Conservation (phyloP, 1,140 invertebrate species). For the Drosophila sp. region DNA sequence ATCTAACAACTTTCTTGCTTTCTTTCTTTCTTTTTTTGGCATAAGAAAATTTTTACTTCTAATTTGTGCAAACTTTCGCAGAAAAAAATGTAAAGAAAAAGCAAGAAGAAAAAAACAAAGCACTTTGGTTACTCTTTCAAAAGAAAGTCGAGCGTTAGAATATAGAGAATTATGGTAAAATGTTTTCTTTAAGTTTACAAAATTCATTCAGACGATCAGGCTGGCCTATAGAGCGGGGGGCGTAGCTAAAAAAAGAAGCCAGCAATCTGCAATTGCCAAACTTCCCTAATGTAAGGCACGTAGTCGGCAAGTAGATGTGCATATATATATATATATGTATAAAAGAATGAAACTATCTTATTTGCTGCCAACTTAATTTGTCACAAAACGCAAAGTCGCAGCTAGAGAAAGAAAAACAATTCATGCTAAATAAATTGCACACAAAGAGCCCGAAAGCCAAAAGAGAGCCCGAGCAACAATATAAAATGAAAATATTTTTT, state of each 20-base stretch:
- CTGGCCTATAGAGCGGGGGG: background rate
- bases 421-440: slow-evolving; percentile 75
- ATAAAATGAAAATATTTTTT: slow-evolving; percentile 63
- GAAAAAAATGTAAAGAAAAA: slow-evolving; percentile 2
- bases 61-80: slow-evolving; percentile 62
- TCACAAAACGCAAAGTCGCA: slow-evolving; percentile 72
- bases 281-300: background rate
- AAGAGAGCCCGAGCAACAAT: slow-evolving; percentile 36
- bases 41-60: slow-evolving; percentile 46
- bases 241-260: background rate
- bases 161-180: no score
- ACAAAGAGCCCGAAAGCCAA: slow-evolving; percentile 44
- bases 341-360: slow-evolving; percentile 64
- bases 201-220: no score
- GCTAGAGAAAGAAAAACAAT: slow-evolving; percentile 63
- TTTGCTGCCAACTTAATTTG: slow-evolving; percentile 80
- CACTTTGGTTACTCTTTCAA: slow-evolving; percentile 15
- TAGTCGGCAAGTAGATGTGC: background rate
- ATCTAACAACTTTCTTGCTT: slow-evolving; percentile 49
- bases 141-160: background rate
- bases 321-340: slow-evolving; percentile 18
- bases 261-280: background rate
- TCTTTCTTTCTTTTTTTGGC: slow-evolving; percentile 20
- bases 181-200: no score
- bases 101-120: background rate